Base-by-base conservation (phyloP, 2,113 vertebrate species). In the Triplophysa tibetana region DNA sequence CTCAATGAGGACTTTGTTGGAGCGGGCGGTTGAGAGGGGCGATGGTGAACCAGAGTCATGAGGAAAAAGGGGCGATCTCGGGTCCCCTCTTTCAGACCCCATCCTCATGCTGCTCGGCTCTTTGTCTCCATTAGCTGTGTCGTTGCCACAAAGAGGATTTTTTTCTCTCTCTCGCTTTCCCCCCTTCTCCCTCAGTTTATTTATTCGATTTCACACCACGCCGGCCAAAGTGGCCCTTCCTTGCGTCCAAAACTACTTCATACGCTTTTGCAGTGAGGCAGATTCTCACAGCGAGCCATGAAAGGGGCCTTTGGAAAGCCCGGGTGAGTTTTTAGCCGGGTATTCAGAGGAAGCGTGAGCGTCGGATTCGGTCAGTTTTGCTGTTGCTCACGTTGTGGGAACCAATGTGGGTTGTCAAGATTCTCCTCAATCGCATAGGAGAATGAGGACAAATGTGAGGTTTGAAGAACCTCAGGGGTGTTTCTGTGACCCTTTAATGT, bases 1-100 rank as follows among this genome's bases (percentile, higher is more conserved):
- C 90, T 93, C 89, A 94, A 95, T 93, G 93, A 89, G 87, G 89
- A 89, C 90, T 94, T 94, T 95, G 94, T 95, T 92, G 77, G 81
- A 85, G 74, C 77, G 78, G 81, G 0, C 52, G 56, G 85, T 60
- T 66, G 83, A 81, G 81, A 83, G 52, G 77, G 78, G 70, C 81
- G 77, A 63, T 85, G 61, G 81, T 87, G 88, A 87, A 87, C 80
- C 66, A 86, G 90, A 90, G 91, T 93, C 91, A 91, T 90, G 62
- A 77, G 82, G 78, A 79, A 74, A 70, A 43, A 69, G 86, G 86
- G n/a, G 88, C 83, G 86, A 82, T 80, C 88, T 83, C 83, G 89
- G 91, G 89, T 88, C 90, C 87, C 88, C 66, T 84, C 91, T 89
- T 93, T 94, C 90, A 92, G 84, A 75, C 87, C 82, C 86, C 86